phyloP scores from a whole-genome alignment of 2,113 vertebrate species.

The Heterochromis multidens region DNA sequence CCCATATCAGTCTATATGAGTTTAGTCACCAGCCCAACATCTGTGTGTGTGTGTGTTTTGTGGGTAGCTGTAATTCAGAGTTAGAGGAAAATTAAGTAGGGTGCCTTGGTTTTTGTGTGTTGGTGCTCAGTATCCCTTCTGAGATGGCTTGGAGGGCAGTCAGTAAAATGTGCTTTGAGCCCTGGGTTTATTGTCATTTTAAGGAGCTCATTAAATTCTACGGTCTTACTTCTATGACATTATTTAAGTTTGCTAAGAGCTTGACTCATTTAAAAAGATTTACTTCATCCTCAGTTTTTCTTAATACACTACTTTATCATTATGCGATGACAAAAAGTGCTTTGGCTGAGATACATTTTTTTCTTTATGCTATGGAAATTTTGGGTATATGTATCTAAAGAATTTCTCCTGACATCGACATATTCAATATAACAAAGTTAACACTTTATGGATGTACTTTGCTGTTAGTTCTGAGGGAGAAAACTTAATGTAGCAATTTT shows the following conservation, averaged over 20 bases:
- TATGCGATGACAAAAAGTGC: not conserved
- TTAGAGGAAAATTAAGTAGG: not conserved
- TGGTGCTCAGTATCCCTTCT: not conserved
- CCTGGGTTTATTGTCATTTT: constrained; percentile 1
- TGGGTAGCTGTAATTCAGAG: not conserved
- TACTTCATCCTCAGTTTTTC: not conserved
- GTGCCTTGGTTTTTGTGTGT: not conserved
- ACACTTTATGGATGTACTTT: not conserved
- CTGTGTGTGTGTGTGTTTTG: not conserved
- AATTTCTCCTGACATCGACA: not conserved
- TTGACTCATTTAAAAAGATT: not conserved
- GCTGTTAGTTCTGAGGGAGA: not conserved
- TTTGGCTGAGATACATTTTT: not conserved
- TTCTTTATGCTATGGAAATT: not conserved
- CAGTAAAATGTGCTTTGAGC: constrained; percentile 5
- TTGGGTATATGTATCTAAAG: not conserved
- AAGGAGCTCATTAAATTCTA: not conserved
- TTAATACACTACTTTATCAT: not conserved
- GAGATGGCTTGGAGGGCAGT: not conserved
- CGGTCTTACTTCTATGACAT: not conserved
- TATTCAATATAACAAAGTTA: not conserved
- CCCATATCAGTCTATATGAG: not conserved
- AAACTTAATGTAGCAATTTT: not conserved
- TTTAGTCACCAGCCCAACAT: not conserved
- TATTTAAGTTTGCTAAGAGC: not conserved